phyloP scores from a whole-genome alignment of 2,888 invertebrate genomes.

The Adineta ricciae region DNA sequence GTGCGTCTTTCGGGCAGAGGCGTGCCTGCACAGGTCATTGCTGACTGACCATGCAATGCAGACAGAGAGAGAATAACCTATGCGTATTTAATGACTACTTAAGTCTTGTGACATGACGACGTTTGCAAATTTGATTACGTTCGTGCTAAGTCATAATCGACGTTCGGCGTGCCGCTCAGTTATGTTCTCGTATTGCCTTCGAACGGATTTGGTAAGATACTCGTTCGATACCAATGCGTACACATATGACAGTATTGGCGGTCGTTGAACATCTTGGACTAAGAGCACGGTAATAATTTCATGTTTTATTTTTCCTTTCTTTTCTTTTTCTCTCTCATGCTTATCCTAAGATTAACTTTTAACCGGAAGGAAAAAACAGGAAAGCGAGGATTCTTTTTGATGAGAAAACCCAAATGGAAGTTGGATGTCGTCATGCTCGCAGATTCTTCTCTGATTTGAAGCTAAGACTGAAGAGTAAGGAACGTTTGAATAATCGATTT shows the following conservation, averaged over 20 bases:
- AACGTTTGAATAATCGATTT: neutral
- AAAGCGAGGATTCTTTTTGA: neutral
- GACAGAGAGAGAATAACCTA: neutral
- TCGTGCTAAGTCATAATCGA: neutral
- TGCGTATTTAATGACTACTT: neutral
- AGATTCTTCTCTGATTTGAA: neutral
- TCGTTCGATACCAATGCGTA: conserved; percentile 1
- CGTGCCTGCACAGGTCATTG: neutral
- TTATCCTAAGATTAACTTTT: neutral
- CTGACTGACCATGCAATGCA: neutral
- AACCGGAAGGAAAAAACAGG: neutral
- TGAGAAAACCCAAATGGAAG: neutral
- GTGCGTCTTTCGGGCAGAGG: neutral
- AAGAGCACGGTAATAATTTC: neutral
- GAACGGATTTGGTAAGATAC: neutral
- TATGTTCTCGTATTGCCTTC: neutral
- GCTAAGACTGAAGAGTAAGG: neutral
- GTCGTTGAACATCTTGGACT: neutral
- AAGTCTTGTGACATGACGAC: neutral
- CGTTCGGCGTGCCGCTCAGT: neutral
- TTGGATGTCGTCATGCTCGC: neutral
- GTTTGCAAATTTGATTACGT: neutral
- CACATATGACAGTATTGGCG: neutral
- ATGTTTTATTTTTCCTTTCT: neutral
- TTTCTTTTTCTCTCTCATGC: neutral